Evolutionary conservation across 2,797 vertebrate genomes (phyloP), one percentile per base, ranked within the genome.

Genomic region (Neomorphus geoffroyi): DNA sequence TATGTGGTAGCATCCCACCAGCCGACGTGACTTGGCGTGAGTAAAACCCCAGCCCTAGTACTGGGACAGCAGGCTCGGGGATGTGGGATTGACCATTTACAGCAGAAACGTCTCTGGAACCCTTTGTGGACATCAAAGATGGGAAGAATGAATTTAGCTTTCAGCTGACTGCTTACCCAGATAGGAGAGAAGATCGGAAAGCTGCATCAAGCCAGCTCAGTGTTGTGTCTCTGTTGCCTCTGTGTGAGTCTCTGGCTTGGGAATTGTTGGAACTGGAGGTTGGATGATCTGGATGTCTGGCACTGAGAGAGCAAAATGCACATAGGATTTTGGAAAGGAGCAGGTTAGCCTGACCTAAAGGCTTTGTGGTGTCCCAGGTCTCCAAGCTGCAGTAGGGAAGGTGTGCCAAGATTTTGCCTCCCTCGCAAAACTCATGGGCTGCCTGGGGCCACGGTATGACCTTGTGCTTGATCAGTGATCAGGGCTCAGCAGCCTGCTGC

Each of bases 371-470:
- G 2, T 32, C 70, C 85, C 62, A 33, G 21, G 10, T 62, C 45
- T 50, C 46, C 13, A 23, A 30, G 91, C 13, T 39, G 43, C 58
- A 37, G 62, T 13, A 23, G 30, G 60, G 43, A 45, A 48, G 8
- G 2, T 0, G 0, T 48, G 92, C 91, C 92, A 92, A 80, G 61
- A 1, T 56, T 65, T 50, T 28, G 37, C 58, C 58, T 91, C 71
- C 21, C 35, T 89, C 16, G 1, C 48, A 11, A 27, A 88, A 87
- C 51, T 51, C 43, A 30, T 13, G 73, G 62, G 86, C 62, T 84
- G 22, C 2, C 0, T 6, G 50, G 37, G 65, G 45, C 53, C 43
- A 24, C 0, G 0, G 39, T 15, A 35, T 0, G 24, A 56, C 60
- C 24, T n/a, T 4, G 50, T 18, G 33, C 32, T 12, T 7, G 35